Evolutionary conservation across 2,888 invertebrate species (phyloP), one percentile per base, ranked within the genome.

Genomic region (Drosophila borborema): DNA sequence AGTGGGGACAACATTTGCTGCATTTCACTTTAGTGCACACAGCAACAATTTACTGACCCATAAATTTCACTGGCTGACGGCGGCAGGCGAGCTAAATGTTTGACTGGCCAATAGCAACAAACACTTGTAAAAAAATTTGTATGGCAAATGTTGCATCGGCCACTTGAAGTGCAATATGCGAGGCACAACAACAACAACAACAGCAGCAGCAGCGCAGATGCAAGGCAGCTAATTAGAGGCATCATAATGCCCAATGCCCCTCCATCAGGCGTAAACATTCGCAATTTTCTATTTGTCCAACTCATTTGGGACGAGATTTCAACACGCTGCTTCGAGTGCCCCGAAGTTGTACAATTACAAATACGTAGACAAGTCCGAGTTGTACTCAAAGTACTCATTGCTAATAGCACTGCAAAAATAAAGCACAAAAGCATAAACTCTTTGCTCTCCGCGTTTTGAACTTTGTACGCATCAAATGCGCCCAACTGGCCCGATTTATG

Each of bases 251-350:
- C 16, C 14, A 40, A 40, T 78, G 81, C 67, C 67, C 14, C 28
- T n/a, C 36, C 31, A 40, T 31, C 54, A 62, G 58, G 60, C 14
- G 48, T 64, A 85, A 86, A 79, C 82, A 86, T 85, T 89, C 66
- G 86, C 85, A 89, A 87, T 77, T 86, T 89, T 89, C 86, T 87
- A 86, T 89, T 89, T 86, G 72, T 68, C 63, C 67, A 87, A 80
- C 87, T 85, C 79, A 87, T 87, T 89, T 72, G 78, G 68, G 60
- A 59, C 67, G 72, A 74, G 85, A 86, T 85, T 84, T 86, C 85
- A 84, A 86, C 89, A 89, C 76, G 89, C 84, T 76, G 63, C 67
- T 51, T 64, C 34, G 65, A 77, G 77, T 75, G 80, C 41, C 46
- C 54, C 54, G 14, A 61, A 71, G 63, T 67, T 79, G 64, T 64